phyloP scores from a whole-genome alignment of 2,113 vertebrate genomes.

The Penelope pileata region DNA sequence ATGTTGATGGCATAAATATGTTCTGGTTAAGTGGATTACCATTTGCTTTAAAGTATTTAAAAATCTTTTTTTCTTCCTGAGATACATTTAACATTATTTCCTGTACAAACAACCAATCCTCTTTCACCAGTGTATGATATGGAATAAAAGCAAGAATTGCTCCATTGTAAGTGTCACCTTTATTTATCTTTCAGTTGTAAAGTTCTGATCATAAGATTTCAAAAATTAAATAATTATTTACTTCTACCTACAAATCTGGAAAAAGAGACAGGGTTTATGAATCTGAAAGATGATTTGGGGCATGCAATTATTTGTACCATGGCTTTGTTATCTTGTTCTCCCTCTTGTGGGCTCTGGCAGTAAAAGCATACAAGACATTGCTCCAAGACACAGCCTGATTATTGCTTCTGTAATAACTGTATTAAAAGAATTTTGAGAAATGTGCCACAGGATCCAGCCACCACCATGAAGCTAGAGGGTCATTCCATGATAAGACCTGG shows the following conservation, averaged over 20 bases:
- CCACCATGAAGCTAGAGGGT: fast-evolving
- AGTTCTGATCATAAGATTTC: not conserved
- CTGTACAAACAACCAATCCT: not conserved
- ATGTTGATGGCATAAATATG: not conserved
- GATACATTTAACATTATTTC: not conserved
- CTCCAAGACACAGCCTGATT: fast-evolving
- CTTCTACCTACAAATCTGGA: not conserved
- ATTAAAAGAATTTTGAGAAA: not conserved
- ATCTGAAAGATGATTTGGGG: not conserved
- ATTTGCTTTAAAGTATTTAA: not conserved
- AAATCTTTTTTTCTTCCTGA: not conserved
- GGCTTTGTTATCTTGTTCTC: conserved; percentile 44
- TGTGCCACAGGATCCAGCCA: not conserved
- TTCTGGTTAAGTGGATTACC: not conserved
- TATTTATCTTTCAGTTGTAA: not conserved
- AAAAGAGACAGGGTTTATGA: not conserved
- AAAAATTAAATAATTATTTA: not conserved
- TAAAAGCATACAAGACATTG: not conserved
- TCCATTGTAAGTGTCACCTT: not conserved
- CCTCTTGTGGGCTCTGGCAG: conserved; percentile 30
- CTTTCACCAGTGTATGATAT: fast-evolving
- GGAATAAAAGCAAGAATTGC: fast-evolving
- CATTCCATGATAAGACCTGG: fast-evolving
- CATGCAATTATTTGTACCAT: fast-evolving
- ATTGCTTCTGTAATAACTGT: fast-evolving